Conservation (phyloP, 2,797 vertebrate species). For the Oceanodroma leucorhoa region DNA sequence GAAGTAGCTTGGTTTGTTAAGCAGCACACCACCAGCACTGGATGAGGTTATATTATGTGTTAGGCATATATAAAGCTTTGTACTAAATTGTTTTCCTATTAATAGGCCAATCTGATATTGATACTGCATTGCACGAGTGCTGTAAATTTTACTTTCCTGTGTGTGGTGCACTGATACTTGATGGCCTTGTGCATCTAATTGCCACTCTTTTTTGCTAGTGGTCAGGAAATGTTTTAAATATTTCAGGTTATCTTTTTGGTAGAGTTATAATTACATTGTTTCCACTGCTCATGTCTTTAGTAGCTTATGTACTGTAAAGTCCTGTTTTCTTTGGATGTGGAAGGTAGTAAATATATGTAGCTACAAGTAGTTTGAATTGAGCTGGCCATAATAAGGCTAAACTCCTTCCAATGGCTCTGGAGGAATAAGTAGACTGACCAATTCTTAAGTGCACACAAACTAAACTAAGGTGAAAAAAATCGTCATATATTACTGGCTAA, state of each 20-base stretch:
- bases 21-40: slow-evolving; percentile 20
- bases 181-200: not conserved
- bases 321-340: not conserved
- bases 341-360: not conserved
- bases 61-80: slow-evolving; percentile 1
- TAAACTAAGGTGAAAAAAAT: not conserved
- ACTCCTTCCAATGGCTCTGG: not conserved
- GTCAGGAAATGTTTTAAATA: not conserved
- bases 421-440: not conserved
- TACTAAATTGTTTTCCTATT: slow-evolving; percentile 7
- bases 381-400: not conserved
- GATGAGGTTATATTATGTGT: not conserved
- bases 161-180: slow-evolving; percentile 33
- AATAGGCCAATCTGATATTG: slow-evolving; percentile 11
- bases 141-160: slow-evolving; percentile 24
- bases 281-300: slow-evolving; percentile 18
- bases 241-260: slow-evolving; percentile 20
- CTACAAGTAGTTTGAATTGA: not conserved
- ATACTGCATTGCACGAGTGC: slow-evolving; percentile 38
- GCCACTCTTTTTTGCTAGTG: not conserved
- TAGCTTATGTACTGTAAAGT: slow-evolving; percentile 49
- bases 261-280: not conserved
- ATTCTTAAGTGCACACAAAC: not conserved
- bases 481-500: not conserved
- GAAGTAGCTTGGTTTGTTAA: not conserved